Base-by-base conservation (phyloP, 2,888 invertebrate species). In the Miltochrista miniata region DNA sequence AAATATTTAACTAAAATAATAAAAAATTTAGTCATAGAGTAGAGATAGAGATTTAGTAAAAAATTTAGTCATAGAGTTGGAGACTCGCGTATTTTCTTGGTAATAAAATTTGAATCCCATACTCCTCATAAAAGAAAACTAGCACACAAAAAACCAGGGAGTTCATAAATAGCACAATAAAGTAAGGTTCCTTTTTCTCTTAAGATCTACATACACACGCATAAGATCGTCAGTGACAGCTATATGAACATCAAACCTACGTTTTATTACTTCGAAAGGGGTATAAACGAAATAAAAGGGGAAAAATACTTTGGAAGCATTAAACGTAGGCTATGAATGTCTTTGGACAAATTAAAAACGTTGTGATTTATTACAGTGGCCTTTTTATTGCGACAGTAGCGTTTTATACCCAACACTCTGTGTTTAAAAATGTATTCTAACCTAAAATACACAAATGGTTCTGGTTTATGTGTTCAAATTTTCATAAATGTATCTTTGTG, bases 331-430 rank as follows among this genome's bases (percentile, higher is more conserved):
- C 72, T 64, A 74, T 70, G 73, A 75, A 81, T 73, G 81, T 76
- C 79, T 76, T 72, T 72, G 71, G 70, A 74, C 71, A 83, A 85
- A 85, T 85, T 85, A 84, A 84, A 86, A 77, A 66, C 41, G 72
- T 73, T 70, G 77, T 82, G 82, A 85, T 84, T 83, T 83, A 85
- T 84, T 63, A 64, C 53, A 57, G 51, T 60, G 62, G 58, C 50
- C 59, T 52, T 72, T 61, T 66, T 68, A 68, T 68, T 62, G 58
- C 62, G 52, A 58, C 47, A 61, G 70, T 68, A 71, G 68, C 68
- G 61, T 61, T 65, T 67, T 66, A 69, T 61, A 64, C 54, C 61
- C 54, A 38, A 35, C 45, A 46, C 49, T 52, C 24, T 10, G 24
- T 31, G 8, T 31, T 2, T 31, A 31, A 31, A 31, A 64, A 67